These are phyloP conservation scores for Helicoverpa assulta DNA, from an alignment of 2,888 invertebrate species.

Conservation along the genomic window DNA sequence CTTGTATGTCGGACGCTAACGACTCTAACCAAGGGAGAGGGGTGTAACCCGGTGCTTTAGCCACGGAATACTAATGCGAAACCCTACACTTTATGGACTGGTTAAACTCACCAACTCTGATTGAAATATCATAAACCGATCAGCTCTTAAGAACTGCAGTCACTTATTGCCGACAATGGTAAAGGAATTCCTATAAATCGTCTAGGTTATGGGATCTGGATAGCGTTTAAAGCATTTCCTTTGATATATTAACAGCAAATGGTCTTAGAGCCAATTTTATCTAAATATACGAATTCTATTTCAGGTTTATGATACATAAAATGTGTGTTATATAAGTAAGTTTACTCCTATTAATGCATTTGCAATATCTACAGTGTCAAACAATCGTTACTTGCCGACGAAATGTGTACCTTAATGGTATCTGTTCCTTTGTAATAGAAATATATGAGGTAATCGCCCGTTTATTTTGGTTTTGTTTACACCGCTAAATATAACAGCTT, in stretches of 20 bases:
- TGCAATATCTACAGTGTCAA: constrained; percentile 46
- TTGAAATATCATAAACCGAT: constrained; percentile 1
- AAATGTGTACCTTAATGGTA: constrained; percentile 43
- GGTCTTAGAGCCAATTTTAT: constrained; percentile 7
- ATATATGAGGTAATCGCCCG: constrained; percentile 47
- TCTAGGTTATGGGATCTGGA: constrained; percentile 3
- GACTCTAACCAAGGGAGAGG: constrained; percentile 44
- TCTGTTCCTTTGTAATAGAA: constrained; percentile 42
- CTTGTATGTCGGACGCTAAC: constrained; percentile 61
- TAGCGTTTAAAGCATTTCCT: constrained; percentile 23
- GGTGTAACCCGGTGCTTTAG: constrained; percentile 35
- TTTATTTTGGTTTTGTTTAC: constrained; percentile 51
- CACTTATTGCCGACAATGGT: constrained; percentile 2
- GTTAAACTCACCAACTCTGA: constrained; percentile 18
- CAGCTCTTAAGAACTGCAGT: constrained; percentile 3
- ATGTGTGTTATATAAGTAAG: constrained; percentile 17
- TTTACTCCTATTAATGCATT: constrained; percentile 40
- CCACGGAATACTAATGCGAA: constrained; percentile 46
- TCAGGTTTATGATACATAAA: constrained; percentile 23
- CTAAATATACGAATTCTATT: constrained; percentile 35
- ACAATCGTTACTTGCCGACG: constrained; percentile 35
- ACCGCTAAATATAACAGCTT: constrained; percentile 46
- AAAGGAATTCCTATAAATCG: constrained; percentile 16
- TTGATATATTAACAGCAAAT: constrained; percentile 16
- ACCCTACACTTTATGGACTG: constrained; percentile 7